Percentiles rank a stretch among this genome's conserved stretches.
Evolutionary conservation across 2,888 invertebrate species (phyloP).

Genomic region (Platynereis dumerilii): DNA sequence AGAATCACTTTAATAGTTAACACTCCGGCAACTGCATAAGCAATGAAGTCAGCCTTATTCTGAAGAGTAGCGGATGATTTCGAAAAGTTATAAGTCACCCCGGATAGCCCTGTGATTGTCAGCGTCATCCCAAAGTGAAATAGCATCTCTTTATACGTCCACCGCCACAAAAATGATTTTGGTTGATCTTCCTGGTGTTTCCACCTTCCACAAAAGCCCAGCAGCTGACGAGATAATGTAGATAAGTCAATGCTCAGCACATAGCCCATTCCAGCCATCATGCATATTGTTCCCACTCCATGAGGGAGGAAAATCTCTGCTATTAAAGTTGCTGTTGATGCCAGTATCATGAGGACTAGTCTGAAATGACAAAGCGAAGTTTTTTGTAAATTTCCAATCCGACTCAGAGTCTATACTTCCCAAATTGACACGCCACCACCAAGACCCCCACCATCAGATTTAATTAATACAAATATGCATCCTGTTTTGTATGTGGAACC

Average conservation of each 20-base stretch:
- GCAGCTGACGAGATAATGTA: conserved; percentile 45
- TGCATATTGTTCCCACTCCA: conserved; percentile 41
- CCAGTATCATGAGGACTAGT: conserved; percentile 43
- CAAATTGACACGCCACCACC: too few relatives aligned
- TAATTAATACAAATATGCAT: too few relatives aligned
- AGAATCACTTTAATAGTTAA: conserved; percentile 51
- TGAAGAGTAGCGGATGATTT: conserved; percentile 26
- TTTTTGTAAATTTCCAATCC: too few relatives aligned
- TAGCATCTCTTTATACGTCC: conserved; percentile 45
- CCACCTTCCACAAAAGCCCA: conserved; percentile 19
- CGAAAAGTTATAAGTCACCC: conserved; percentile 44
- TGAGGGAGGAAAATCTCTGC: conserved; percentile 46
- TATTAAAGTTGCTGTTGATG: conserved; percentile 48
- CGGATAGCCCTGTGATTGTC: conserved; percentile 43
- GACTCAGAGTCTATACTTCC: too few relatives aligned
- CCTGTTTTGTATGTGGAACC: too few relatives aligned
- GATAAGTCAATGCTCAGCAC: conserved; percentile 55
- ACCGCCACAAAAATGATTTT: conserved; percentile 48
- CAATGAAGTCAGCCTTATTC: conserved; percentile 42
- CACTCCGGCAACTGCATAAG: conserved; percentile 50
- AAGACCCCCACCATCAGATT: too few relatives aligned
- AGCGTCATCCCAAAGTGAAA: conserved; percentile 51
- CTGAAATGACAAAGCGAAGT: conserved; percentile 43
- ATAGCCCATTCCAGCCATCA: conserved; percentile 52
- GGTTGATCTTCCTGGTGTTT: background rate